Conservation (phyloP, 2,888 invertebrate species). For the Hoplodrina blanda region DNA sequence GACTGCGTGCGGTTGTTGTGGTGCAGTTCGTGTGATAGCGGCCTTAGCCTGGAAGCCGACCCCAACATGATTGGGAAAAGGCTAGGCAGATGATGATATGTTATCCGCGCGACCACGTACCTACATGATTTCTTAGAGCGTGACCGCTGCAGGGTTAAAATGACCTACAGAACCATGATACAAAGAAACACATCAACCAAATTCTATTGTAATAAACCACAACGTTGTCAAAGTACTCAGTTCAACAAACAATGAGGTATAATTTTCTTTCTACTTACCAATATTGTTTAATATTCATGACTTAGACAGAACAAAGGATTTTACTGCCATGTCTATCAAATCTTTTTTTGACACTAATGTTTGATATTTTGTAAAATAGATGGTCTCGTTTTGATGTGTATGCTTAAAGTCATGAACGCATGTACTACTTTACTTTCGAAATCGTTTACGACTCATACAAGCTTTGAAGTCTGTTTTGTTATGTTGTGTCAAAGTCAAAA, state of each 20-base stretch:
- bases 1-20: too few species aligned
- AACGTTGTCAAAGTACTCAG: not conserved
- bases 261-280: conserved; percentile 30
- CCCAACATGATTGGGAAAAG: too few species aligned
- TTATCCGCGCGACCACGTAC: too few species aligned
- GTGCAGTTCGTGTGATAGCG: too few species aligned
- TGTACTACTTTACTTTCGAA: not conserved
- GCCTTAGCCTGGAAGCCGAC: too few species aligned
- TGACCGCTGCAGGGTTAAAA: too few species aligned
- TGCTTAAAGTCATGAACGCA: not conserved
- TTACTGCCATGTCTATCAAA: conserved; percentile 16
- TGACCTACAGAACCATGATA: not conserved
- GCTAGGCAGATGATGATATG: too few species aligned
- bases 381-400: not conserved
- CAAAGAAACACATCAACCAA: not conserved
- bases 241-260: conserved; percentile 28
- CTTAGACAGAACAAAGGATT: conserved; percentile 35
- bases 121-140: too few species aligned
- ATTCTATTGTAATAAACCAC: not conserved
- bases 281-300: conserved; percentile 21
- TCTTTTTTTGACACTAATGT: conserved; percentile 1
- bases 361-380: conserved; percentile 4
- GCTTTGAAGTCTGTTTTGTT: too few species aligned
- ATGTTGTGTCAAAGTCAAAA: too few species aligned
- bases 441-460: too few species aligned